Evolutionary conservation across 2,797 vertebrate species (phyloP).

Genomic region (Channallabes apus): DNA sequence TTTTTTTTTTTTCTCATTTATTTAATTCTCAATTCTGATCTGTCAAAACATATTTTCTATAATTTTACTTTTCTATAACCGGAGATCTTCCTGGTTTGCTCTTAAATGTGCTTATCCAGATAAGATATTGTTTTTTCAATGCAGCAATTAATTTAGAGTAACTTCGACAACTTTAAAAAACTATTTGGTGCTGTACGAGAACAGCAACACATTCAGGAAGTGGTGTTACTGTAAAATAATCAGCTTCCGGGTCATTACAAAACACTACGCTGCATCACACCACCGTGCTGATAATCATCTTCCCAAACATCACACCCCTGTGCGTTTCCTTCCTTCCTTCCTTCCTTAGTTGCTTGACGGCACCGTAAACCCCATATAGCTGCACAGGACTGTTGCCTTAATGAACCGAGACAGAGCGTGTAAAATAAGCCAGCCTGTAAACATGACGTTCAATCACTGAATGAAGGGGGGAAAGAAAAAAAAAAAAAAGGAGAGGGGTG

Average conservation of each 20-base stretch:
- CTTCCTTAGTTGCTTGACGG: not conserved
- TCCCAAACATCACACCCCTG: not conserved
- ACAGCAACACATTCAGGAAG: not conserved
- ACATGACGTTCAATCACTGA: slow-evolving; percentile 24
- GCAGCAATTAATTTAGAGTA: too few relatives aligned
- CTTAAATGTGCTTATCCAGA: too few relatives aligned
- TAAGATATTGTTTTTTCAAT: too few relatives aligned
- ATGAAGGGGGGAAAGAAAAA: not conserved
- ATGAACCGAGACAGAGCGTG: slow-evolving; percentile 19
- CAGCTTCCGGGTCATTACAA: too few relatives aligned
- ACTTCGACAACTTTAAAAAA: too few relatives aligned
- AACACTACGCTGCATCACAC: not conserved
- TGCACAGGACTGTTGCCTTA: slow-evolving; percentile 4
- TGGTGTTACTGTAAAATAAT: not conserved
- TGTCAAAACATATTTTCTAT: too few relatives aligned
- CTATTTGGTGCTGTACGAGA: not conserved
- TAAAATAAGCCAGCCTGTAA: slow-evolving; percentile 55
- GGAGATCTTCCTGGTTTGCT: not conserved
- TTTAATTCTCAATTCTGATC: not conserved
- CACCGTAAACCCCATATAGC: slow-evolving; percentile 37
- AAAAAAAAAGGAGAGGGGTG: not conserved
- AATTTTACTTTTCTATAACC: not conserved
- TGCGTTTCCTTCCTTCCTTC: not conserved
- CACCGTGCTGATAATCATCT: not conserved
- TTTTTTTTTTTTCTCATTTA: too few relatives aligned